Conservation (phyloP, 2,797 vertebrate species). For the Anableps anableps region DNA sequence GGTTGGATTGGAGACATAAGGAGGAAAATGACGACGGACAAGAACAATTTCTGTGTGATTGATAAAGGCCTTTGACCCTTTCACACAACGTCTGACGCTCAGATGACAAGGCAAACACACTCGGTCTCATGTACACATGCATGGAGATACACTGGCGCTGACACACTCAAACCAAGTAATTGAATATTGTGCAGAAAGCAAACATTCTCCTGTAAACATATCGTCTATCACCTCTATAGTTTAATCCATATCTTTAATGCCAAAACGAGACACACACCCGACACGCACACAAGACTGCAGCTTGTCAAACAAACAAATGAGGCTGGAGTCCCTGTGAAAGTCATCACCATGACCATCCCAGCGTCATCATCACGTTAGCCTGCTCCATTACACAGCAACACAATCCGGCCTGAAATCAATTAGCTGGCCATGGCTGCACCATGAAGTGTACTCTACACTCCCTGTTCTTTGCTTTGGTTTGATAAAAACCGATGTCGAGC, state of each 20-base stretch:
- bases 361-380: constrained; percentile 79
- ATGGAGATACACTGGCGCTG: constrained; percentile 37
- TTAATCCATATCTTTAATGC: constrained; percentile 70
- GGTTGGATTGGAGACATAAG: constrained; percentile 19
- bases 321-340: constrained; percentile 77
- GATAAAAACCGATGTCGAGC: constrained; percentile 63
- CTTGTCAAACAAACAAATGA: constrained; percentile 77
- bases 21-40: constrained; percentile 44
- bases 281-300: constrained; percentile 49
- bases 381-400: constrained; percentile 81
- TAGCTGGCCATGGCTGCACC: constrained; percentile 66
- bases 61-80: constrained; percentile 61
- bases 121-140: constrained; percentile 32
- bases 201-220: constrained; percentile 77
- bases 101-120: constrained; percentile 41
- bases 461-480: constrained; percentile 69
- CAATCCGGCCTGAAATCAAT: constrained; percentile 81
- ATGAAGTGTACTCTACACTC: constrained; percentile 66
- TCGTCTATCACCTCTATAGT: constrained; percentile 74
- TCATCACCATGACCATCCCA: constrained; percentile 79
- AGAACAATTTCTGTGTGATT: constrained; percentile 55
- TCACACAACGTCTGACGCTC: constrained; percentile 48
- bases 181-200: constrained; percentile 74
- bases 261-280: constrained; percentile 54
- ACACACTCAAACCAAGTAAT: constrained; percentile 67